Base-by-base conservation (phyloP, 1,140 invertebrate genomes). In the Teleopsis dalmanni region DNA sequence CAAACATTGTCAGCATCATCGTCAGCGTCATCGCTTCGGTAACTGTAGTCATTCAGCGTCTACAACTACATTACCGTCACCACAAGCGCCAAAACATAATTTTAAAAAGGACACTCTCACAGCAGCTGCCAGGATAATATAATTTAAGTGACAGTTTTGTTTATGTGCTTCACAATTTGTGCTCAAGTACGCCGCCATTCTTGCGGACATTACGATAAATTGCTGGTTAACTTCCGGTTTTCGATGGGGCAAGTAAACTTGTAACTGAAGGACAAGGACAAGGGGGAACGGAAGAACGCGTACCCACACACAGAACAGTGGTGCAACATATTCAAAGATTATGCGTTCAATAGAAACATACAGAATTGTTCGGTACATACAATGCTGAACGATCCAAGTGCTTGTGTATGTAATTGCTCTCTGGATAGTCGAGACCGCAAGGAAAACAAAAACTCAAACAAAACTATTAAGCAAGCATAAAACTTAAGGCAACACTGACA, bases 91-190 rank as follows among this genome's bases (percentile, higher is more conserved):
- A n/a, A n/a, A n/a, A n/a, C n/a, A n/a, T n/a, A n/a, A n/a, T n/a
- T n/a, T n/a, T n/a, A n/a, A n/a, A n/a, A n/a, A n/a, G n/a, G n/a
- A n/a, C n/a, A n/a, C n/a, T n/a, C n/a, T n/a, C n/a, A 4, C 27
- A 51, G 49, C 41, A 56, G 31, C 47, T 48, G 40, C 41, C 45
- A 43, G 60, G 54, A 65, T 65, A 65, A 65, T 65, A 65, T 61
- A 62, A 65, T 62, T 65, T 65, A 54, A 60, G 55, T 60, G 35
- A 37, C 29, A 41, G 38, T 51, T 51, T 47, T 51, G 45, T 49
- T 50, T 50, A 42, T 50, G 31, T 31, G 10, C 37, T 25, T 25
- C 23, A 34, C 38, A 27, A 34, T 35, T 43, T 50, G 11, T 29
- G 22, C 29, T 41, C 13, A 35, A 36, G 34, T 35, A 23, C 26